Evolutionary conservation across 2,888 invertebrate species (phyloP).

Genomic region (Lapara coniferarum): DNA sequence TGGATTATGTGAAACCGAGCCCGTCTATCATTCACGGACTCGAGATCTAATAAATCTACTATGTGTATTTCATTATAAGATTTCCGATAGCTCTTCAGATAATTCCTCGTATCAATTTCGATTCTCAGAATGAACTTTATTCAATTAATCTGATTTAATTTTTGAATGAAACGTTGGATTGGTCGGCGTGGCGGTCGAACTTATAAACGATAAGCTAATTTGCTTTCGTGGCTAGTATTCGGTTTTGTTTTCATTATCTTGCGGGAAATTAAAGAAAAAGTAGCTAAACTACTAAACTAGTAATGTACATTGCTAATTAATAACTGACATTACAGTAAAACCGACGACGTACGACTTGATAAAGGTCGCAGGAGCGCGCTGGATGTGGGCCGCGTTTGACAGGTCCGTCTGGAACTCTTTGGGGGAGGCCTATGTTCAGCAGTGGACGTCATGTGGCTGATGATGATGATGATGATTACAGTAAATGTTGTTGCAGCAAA

Average conservation of each 20-base stretch:
- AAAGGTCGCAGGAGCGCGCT: no score
- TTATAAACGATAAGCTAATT: neutral
- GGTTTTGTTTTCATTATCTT: no score
- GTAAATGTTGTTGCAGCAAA: no score
- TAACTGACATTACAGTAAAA: no score
- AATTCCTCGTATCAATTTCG: slow-evolving; percentile 10
- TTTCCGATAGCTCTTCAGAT: slow-evolving; percentile 7
- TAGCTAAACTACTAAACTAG: no score
- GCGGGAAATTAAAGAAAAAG: no score
- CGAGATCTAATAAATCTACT: slow-evolving; percentile 46
- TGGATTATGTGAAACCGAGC: slow-evolving; percentile 30
- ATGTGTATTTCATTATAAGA: slow-evolving; percentile 31
- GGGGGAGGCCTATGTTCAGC: no score
- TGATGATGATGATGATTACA: no score
- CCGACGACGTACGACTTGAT: no score
- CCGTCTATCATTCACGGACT: slow-evolving; percentile 39
- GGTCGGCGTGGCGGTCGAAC: neutral
- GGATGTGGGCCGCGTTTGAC: no score
- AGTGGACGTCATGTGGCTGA: no score
- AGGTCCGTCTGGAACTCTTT: no score
- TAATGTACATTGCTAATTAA: neutral
- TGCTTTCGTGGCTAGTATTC: neutral
- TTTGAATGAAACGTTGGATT: neutral
- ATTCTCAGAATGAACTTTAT: slow-evolving; percentile 3
- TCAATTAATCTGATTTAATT: neutral